Evolutionary conservation across 2,888 invertebrate species (phyloP).

Genomic region (Amblyteles armatorius): DNA sequence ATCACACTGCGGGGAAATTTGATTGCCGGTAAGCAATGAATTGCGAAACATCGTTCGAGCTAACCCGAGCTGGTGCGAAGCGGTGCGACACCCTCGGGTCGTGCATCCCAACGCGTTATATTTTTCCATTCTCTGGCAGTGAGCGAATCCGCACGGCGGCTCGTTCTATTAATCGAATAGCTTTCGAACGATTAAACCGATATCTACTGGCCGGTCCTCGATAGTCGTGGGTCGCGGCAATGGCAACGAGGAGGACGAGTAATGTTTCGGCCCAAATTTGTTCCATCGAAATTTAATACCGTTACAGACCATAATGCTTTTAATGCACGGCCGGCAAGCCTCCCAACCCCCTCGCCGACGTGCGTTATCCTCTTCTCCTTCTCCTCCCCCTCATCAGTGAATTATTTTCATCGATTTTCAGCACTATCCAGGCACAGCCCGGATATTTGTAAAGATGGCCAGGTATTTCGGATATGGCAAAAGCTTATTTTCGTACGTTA

Average conservation of each 20-base stretch:
- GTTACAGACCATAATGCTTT: conserved; percentile 73
- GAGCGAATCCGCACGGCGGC: conserved; percentile 51
- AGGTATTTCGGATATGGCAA: neutral
- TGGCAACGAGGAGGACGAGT: conserved; percentile 47
- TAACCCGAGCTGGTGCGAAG: conserved; percentile 33
- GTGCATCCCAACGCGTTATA: conserved; percentile 16
- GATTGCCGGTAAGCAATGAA: conserved; percentile 56
- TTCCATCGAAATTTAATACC: conserved; percentile 75
- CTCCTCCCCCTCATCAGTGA: conserved; percentile 2
- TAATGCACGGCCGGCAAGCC: conserved; percentile 45
- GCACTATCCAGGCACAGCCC: neutral
- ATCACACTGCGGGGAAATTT: conserved; percentile 46
- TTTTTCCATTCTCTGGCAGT: conserved; percentile 58
- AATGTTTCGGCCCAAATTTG: conserved; percentile 67
- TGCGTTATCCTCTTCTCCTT: conserved; percentile 23
- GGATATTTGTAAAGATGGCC: neutral
- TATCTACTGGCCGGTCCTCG: conserved; percentile 36
- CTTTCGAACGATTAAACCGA: conserved; percentile 78
- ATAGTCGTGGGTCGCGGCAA: neutral
- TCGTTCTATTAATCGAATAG: conserved; percentile 77
- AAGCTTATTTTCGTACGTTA: neutral
- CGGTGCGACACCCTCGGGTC: neutral
- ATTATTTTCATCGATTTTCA: conserved; percentile 36
- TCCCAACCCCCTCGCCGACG: neutral
- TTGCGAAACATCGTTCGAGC: conserved; percentile 61